Conservation (phyloP, 2,888 invertebrate species). For the Tachystola acroxantha region DNA sequence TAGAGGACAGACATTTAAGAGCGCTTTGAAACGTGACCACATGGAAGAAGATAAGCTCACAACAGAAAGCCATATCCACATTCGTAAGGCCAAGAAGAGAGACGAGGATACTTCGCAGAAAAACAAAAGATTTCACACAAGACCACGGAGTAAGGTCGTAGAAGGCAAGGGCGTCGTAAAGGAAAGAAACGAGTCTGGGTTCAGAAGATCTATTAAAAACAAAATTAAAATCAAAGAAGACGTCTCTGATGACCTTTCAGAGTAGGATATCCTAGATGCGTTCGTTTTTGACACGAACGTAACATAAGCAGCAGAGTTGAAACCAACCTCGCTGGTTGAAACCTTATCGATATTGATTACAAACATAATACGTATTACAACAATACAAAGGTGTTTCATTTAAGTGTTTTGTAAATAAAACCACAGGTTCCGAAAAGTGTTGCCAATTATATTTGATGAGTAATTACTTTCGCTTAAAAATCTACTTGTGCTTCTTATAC, state of each 20-base stretch:
- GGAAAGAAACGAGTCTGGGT: conserved; percentile 51
- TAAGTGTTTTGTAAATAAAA: too few species aligned
- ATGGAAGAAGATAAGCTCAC: conserved; percentile 31
- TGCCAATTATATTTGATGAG: too few species aligned
- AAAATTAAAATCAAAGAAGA: conserved; percentile 60
- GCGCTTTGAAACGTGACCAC: conserved; percentile 55
- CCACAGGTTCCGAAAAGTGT: conserved; percentile 2
- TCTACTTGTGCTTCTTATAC: conserved; percentile 45
- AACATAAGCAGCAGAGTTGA: too few species aligned
- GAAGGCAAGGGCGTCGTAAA: conserved; percentile 56
- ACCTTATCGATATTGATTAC: too few species aligned
- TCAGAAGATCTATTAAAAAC: conserved; percentile 42
- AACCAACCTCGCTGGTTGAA: too few species aligned
- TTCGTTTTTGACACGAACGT: conserved; percentile 3
- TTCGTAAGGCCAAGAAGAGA: conserved; percentile 34
- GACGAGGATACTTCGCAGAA: conserved; percentile 26
- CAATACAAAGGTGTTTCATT: too few species aligned
- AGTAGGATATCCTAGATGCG: conserved; percentile 22
- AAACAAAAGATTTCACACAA: conserved; percentile 38
- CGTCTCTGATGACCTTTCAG: conserved; percentile 58
- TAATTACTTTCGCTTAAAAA: conserved; percentile 42
- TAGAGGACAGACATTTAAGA: conserved; percentile 66
- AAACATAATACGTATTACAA: too few species aligned
- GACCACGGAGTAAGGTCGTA: conserved; percentile 30
- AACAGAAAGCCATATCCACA: conserved; percentile 23